Percentiles rank a stretch among this genome's conserved stretches.
Conservation (phyloP, 2,797 vertebrate species). For the Lepilemur septentrionalis region DNA sequence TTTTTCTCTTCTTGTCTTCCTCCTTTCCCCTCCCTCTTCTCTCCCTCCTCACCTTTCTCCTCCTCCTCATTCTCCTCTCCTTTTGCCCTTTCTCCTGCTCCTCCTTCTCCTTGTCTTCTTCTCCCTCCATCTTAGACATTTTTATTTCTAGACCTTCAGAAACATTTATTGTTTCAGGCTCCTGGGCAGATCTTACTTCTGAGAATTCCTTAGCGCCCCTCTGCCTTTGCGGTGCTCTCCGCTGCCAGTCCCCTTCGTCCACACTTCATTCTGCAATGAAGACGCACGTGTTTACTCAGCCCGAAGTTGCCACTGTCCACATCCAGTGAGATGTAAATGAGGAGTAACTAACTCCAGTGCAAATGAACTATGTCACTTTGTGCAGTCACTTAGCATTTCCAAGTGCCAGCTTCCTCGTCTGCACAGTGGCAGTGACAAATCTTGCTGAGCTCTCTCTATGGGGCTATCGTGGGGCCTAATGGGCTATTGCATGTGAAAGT, state of each 20-base stretch:
- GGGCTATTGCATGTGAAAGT: neutral
- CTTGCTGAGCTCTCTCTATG: neutral
- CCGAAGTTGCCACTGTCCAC: neutral
- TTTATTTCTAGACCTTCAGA: conserved; percentile 3
- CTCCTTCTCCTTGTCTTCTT: neutral
- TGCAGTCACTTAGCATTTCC: neutral
- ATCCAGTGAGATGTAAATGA: neutral
- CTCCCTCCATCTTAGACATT: neutral
- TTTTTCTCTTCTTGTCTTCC: neutral
- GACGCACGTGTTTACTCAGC: neutral
- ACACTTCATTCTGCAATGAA: neutral
- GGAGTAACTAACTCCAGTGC: neutral
- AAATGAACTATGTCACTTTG: neutral
- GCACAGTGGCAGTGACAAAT: neutral
- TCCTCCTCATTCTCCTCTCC: neutral
- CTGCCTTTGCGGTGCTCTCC: neutral
- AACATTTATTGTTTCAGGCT: neutral
- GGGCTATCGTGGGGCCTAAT: neutral
- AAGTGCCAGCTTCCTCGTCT: neutral
- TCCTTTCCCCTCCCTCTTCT: neutral
- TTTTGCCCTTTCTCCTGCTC: neutral
- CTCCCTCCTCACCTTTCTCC: too few relatives aligned
- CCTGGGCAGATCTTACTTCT: neutral
- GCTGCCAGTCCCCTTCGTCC: neutral
- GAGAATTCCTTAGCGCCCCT: neutral